Conservation (phyloP, 2,888 invertebrate genomes). For the Thymelicus lineola region DNA sequence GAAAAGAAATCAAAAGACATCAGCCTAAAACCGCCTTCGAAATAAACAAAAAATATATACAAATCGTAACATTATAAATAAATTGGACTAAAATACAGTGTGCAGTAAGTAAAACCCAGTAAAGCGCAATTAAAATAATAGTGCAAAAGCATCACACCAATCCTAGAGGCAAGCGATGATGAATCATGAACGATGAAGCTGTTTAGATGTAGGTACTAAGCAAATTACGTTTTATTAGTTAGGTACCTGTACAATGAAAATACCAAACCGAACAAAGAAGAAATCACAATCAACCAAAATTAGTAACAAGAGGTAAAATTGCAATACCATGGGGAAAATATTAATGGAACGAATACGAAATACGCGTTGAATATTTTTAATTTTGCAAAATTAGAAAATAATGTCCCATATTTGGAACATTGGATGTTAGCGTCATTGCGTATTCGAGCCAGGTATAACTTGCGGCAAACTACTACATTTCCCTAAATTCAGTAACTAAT, state of each 20-base stretch:
- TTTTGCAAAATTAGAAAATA: too few relatives aligned
- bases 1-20: background rate
- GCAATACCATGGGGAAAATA: background rate
- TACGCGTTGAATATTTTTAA: background rate
- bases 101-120: conserved; percentile 16
- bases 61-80: conserved; percentile 3
- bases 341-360: background rate
- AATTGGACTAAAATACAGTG: background rate
- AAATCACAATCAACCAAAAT: background rate
- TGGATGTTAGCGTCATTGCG: background rate
- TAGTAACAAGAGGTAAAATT: background rate
- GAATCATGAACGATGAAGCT: conserved; percentile 12
- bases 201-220: too few relatives aligned
- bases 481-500: too few relatives aligned
- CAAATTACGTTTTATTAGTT: background rate
- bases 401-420: too few relatives aligned
- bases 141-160: conserved; percentile 39
- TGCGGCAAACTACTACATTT: background rate
- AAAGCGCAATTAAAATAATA: conserved; percentile 1
- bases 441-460: conserved; percentile 6
- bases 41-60: background rate
- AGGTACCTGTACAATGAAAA: background rate
- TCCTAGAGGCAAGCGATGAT: conserved; percentile 39
- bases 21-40: too few relatives aligned
- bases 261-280: background rate